Evolutionary conservation across 2,797 vertebrate genomes (phyloP).

Genomic region (Simalia tracyae): DNA sequence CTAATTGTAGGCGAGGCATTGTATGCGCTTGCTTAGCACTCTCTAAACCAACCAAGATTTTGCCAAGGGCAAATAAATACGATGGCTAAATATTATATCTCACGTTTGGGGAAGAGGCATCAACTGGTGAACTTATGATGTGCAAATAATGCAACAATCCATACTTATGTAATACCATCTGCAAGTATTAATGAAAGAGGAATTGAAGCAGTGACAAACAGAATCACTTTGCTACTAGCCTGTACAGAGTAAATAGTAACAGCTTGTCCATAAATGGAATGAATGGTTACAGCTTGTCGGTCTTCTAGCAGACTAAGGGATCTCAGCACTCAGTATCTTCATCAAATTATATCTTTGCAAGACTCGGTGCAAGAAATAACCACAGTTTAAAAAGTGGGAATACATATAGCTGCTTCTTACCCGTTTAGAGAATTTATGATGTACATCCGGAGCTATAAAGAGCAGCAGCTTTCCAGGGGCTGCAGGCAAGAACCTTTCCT

Average conservation of each 20-base stretch:
- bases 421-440: not conserved
- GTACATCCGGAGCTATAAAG: not conserved
- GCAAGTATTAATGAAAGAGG: not conserved
- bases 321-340: not conserved
- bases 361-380: not conserved
- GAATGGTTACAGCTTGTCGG: not conserved
- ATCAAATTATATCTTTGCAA: not conserved
- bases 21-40: slow-evolving; percentile 14
- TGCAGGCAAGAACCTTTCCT: not conserved
- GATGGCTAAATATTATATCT: not conserved
- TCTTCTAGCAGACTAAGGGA: not conserved
- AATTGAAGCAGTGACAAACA: not conserved
- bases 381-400: not conserved
- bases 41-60: not conserved
- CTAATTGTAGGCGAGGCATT: slow-evolving; percentile 40
- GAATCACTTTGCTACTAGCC: not conserved
- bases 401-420: not conserved
- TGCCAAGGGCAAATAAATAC: not conserved
- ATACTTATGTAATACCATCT: not conserved
- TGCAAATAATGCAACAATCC: not conserved
- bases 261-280: not conserved
- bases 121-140: not conserved
- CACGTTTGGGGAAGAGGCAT: not conserved
- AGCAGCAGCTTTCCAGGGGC: not conserved
- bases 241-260: not conserved